Evolutionary conservation across 37 sponge, comb jelly and placozoan genomes (phyloP).

Genomic region (Aphrocallistes beatrix): DNA sequence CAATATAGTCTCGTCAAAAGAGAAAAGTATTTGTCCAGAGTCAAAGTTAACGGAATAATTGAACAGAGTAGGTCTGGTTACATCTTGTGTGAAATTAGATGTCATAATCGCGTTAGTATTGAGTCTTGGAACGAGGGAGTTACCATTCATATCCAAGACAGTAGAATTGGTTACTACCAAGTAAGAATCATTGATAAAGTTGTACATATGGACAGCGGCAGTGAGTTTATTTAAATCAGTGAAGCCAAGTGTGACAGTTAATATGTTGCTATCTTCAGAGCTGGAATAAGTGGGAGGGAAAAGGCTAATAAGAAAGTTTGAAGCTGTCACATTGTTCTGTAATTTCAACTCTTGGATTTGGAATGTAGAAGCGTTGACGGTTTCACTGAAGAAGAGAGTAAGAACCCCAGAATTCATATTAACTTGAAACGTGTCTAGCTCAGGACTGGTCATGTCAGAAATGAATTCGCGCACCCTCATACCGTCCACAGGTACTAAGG

Average conservation of each 20-base stretch:
- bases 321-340: constrained; percentile 37
- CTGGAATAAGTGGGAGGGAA: constrained; percentile 15
- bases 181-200: constrained; percentile 46
- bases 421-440: constrained; percentile 41
- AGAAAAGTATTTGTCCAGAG: constrained; percentile 37
- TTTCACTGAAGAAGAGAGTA: constrained; percentile 70
- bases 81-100: constrained; percentile 36
- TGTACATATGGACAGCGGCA: constrained; percentile 54
- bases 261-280: constrained; percentile 22
- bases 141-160: constrained; percentile 67
- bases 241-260: constrained; percentile 38
- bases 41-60: constrained; percentile 78
- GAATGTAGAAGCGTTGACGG: constrained; percentile 55
- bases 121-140: constrained; percentile 35
- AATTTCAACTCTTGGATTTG: constrained; percentile 45
- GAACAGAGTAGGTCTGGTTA: constrained; percentile 42
- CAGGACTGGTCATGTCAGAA: constrained; percentile 48
- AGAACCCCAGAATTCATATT: constrained; percentile 59
- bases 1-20: constrained; percentile 67
- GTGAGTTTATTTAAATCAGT: constrained; percentile 54
- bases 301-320: constrained; percentile 24
- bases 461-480: constrained; percentile 35
- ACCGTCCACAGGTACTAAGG: constrained; percentile 12
- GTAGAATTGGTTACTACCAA: constrained; percentile 33
- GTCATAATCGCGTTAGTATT: constrained; percentile 35